Evolutionary conservation across 92 coral and sea anemone genomes (phyloP).

Genomic region (Zoanthus solanderi): DNA sequence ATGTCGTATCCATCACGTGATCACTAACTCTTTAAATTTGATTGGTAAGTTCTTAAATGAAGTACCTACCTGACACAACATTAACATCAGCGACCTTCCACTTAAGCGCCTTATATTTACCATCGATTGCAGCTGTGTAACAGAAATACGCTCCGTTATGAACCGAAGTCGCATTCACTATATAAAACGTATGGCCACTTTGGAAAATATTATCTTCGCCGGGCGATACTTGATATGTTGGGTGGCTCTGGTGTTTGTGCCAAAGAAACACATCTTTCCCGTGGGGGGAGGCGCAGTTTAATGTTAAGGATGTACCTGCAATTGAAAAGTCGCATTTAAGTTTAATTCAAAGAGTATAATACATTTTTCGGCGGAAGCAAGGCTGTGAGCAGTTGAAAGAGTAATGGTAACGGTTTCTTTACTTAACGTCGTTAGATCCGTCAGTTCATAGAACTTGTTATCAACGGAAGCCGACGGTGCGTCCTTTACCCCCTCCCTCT

Average conservation of each 20-base stretch:
- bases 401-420: too few relatives aligned
- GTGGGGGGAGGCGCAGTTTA: slow-evolving; percentile 23
- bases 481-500: too few relatives aligned
- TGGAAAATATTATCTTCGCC: neutral
- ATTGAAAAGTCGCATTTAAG: neutral
- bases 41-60: neutral
- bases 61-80: slow-evolving; percentile 23
- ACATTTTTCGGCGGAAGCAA: too few relatives aligned
- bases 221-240: slow-evolving; percentile 21
- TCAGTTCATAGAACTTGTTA: too few relatives aligned
- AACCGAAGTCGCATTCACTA: neutral
- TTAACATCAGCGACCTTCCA: slow-evolving; percentile 39
- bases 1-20: too few relatives aligned
- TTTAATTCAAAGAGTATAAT: too few relatives aligned
- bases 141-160: slow-evolving; percentile 41
- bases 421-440: too few relatives aligned
- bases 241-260: slow-evolving; percentile 38
- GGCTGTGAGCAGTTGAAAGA: too few relatives aligned
- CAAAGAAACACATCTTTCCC: slow-evolving; percentile 25
- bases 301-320: slow-evolving; percentile 27
- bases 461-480: too few relatives aligned
- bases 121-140: slow-evolving; percentile 8
- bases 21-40: too few relatives aligned
- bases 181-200: slow-evolving; percentile 1
- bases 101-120: neutral